A percentile compares a stretch with the other conserved stretches of the same genome.
phyloP scores from a whole-genome alignment of 1,140 invertebrate genomes.

The Lasaia peninsularis region DNA sequence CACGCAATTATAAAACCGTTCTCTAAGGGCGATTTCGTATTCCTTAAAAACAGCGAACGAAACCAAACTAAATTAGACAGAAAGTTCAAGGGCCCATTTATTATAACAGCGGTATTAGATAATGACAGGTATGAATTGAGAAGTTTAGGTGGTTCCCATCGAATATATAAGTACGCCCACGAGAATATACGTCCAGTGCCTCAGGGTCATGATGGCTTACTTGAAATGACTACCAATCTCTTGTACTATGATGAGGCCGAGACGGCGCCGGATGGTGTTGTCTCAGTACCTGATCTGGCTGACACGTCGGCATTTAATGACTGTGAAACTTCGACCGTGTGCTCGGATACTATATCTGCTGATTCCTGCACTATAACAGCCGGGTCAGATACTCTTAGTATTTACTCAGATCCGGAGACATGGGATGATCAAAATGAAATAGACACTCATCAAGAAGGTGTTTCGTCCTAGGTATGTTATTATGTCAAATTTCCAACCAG shows the following conservation, averaged over 20 bases:
- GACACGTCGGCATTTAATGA: too few relatives aligned
- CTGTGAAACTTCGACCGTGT: conserved; percentile 22
- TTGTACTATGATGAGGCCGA: conserved; percentile 28
- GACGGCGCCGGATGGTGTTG: conserved; percentile 30
- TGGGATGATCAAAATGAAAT: neutral
- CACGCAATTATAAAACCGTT: conserved; percentile 16
- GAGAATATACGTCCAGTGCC: conserved; percentile 35
- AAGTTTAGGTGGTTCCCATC: conserved; percentile 21
- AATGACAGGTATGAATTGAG: conserved; percentile 35
- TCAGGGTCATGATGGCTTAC: conserved; percentile 22
- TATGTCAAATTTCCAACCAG: too few relatives aligned
- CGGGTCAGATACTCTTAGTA: conserved; percentile 22
- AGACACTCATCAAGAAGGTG: too few relatives aligned
- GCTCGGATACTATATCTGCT: neutral
- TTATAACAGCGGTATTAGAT: conserved; percentile 26
- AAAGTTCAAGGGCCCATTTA: conserved; percentile 33
- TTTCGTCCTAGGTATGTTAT: too few relatives aligned
- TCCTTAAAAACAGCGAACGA: conserved; percentile 28
- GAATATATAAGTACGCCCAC: conserved; percentile 29
- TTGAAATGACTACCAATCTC: conserved; percentile 25
- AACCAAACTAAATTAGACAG: conserved; percentile 29
- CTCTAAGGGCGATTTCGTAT: conserved; percentile 27
- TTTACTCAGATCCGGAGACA: conserved; percentile 15
- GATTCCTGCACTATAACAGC: neutral
- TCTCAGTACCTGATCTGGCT: too few relatives aligned